Percentiles rank a stretch among this genome's conserved stretches.
phyloP scores from a whole-genome alignment of 2,888 invertebrate genomes.

The Rhimphoctona megacephalus region DNA sequence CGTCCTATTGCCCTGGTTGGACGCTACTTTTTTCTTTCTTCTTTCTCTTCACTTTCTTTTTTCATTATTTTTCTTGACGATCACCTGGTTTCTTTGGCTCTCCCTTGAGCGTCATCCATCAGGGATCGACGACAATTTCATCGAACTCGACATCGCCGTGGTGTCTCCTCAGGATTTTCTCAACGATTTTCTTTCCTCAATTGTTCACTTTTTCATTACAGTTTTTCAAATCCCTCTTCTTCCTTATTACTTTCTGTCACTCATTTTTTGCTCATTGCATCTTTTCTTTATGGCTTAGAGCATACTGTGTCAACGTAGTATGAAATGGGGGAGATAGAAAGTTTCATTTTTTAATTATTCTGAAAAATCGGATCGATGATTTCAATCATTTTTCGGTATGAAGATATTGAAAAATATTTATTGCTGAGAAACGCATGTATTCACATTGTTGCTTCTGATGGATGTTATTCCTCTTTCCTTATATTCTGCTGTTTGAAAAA shows the following conservation, averaged over 20 bases:
- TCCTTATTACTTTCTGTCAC: conserved; percentile 35
- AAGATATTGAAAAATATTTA: not conserved
- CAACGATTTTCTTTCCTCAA: conserved; percentile 13
- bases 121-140: conserved; percentile 57
- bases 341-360: not conserved
- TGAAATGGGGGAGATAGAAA: not conserved
- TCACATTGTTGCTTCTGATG: no score
- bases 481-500: no score
- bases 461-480: not conserved
- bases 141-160: conserved; percentile 34
- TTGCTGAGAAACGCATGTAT: not conserved
- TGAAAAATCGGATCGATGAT: not conserved
- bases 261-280: not conserved
- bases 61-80: conserved; percentile 14
- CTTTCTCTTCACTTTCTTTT: conserved; percentile 6
- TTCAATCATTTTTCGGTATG: not conserved
- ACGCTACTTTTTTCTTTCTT: conserved; percentile 13
- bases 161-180: conserved; percentile 31
- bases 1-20: conserved; percentile 5
- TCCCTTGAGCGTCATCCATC: conserved; percentile 22
- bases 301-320: not conserved
- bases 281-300: not conserved
- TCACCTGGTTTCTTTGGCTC: conserved; percentile 12
- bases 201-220: conserved; percentile 16
- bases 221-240: conserved; percentile 19